phyloP scores from a whole-genome alignment of 2,113 vertebrate species.

The Gobius niger region DNA sequence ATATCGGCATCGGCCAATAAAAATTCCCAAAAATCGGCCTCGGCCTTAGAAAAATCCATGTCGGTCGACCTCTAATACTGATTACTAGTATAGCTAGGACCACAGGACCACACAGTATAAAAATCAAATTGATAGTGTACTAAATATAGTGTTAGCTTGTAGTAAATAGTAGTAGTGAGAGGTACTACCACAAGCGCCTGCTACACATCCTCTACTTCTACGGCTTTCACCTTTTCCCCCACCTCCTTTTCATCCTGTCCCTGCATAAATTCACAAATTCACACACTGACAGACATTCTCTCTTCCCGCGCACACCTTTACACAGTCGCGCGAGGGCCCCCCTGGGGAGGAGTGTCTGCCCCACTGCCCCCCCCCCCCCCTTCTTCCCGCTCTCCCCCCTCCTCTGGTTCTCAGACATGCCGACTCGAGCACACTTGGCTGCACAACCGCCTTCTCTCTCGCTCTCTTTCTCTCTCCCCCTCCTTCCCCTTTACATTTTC shows the following conservation, averaged over 20 bases:
- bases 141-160: too few species aligned
- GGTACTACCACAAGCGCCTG: too few species aligned
- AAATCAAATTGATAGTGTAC: too few species aligned
- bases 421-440: slow-evolving; percentile 77
- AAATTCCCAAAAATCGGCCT: too few species aligned
- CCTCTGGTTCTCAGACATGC: slow-evolving; percentile 74
- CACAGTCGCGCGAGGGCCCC: slow-evolving; percentile 60
- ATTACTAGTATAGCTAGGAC: too few species aligned
- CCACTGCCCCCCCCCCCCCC: slow-evolving; percentile 47
- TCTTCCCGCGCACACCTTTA: slow-evolving; percentile 66
- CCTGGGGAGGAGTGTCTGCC: slow-evolving; percentile 68
- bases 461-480: slow-evolving; percentile 41
- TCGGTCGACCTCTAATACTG: too few species aligned
- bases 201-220: background rate
- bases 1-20: too few species aligned
- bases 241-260: slow-evolving; percentile 21
- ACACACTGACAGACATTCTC: slow-evolving; percentile 58
- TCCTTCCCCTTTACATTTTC: slow-evolving; percentile 66
- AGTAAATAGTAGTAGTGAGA: too few species aligned
- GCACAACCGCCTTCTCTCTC: slow-evolving; percentile 64
- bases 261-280: slow-evolving; percentile 62
- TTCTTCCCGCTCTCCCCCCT: slow-evolving; percentile 41
- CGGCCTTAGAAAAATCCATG: too few species aligned
- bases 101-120: too few species aligned
- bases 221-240: slow-evolving; percentile 9